Conservation (phyloP, 1,140 invertebrate species). For the Samia ricini region DNA sequence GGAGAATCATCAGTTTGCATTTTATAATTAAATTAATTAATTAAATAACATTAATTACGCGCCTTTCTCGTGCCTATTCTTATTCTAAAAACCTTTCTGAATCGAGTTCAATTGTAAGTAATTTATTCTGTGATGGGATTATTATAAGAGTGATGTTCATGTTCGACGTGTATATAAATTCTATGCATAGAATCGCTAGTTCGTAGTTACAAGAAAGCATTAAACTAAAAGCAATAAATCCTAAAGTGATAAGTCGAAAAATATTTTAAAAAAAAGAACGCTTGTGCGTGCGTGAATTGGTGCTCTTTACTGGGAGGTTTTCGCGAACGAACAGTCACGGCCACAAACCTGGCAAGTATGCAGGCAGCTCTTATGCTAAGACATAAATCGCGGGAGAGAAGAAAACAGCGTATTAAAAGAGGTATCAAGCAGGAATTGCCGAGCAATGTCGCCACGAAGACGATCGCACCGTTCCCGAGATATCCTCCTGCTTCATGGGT, state of each 20-base stretch:
- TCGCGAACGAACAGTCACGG: conserved; percentile 31
- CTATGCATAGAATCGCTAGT: conserved; percentile 12
- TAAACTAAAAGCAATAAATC: not conserved
- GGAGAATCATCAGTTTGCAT: conserved; percentile 42
- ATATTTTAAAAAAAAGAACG: not conserved
- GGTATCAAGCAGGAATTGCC: conserved; percentile 87
- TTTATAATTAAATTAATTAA: conserved; percentile 51
- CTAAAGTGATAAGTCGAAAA: not conserved
- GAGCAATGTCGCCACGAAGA: conserved; percentile 90
- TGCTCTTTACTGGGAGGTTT: conserved; percentile 36
- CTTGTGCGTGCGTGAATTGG: conserved; percentile 13
- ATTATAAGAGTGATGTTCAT: conserved; percentile 47
- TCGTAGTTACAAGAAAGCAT: not conserved
- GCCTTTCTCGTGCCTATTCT: conserved; percentile 73
- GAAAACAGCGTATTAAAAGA: conserved; percentile 84
- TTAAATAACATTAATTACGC: conserved; percentile 40
- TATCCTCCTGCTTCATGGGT: conserved; percentile 89
- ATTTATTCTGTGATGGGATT: conserved; percentile 62
- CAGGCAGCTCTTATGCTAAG: conserved; percentile 93
- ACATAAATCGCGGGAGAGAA: conserved; percentile 88
- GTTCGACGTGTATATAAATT: conserved; percentile 35
- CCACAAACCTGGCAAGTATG: conserved; percentile 84
- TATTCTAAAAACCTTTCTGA: conserved; percentile 63
- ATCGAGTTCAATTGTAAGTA: conserved; percentile 49
- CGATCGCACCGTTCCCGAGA: conserved; percentile 89